Evolutionary conservation across 1,140 invertebrate genomes (phyloP).

Genomic region (Chelonus insularis): DNA sequence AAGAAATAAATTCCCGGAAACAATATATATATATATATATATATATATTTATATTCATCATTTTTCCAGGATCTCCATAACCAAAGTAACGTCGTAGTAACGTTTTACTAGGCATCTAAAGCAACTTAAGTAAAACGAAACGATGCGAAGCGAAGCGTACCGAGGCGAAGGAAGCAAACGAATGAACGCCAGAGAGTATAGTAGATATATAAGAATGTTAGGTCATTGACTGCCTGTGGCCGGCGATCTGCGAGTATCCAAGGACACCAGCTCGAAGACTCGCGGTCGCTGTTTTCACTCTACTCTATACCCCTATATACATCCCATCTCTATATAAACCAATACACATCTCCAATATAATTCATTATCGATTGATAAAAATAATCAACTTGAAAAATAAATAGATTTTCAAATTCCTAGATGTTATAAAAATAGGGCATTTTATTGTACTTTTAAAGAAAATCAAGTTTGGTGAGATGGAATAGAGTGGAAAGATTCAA

Average conservation of each 20-base stretch:
- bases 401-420: no score
- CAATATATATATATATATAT: background rate
- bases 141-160: slow-evolving; percentile 41
- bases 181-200: slow-evolving; percentile 32
- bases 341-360: no score
- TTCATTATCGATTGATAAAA: no score
- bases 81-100: no score
- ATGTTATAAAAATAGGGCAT: no score
- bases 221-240: slow-evolving; percentile 57
- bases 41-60: no score
- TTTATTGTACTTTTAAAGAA: background rate
- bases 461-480: background rate
- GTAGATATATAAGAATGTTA: slow-evolving; percentile 38
- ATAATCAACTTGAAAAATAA: no score
- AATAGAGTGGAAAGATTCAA: no score
- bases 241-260: slow-evolving; percentile 55
- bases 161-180: slow-evolving; percentile 38
- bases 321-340: no score
- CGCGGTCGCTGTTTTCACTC: slow-evolving; percentile 7
- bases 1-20: no score
- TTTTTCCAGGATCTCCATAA: no score
- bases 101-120: background rate
- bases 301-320: background rate
- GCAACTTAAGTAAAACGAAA: slow-evolving; percentile 21
- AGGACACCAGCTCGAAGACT: slow-evolving; percentile 50